Conservation (phyloP, 2,888 invertebrate species). For the Cheilosia vernalis region DNA sequence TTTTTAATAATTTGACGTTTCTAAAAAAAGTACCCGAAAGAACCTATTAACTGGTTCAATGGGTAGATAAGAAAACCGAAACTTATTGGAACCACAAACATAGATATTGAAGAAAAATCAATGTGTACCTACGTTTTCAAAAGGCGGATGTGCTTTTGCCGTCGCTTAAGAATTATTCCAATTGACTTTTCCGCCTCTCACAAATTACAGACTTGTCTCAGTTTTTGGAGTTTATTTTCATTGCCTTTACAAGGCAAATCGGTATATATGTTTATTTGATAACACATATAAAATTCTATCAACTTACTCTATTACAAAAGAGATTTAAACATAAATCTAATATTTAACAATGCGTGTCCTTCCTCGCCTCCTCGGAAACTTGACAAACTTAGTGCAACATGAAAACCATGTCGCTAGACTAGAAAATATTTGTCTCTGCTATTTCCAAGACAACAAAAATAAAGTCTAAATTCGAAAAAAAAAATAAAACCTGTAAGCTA, state of each 20-base stretch:
- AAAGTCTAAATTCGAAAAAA: conserved; percentile 23
- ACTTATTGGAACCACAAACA: no score
- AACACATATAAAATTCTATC: neutral
- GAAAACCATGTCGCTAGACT: conserved; percentile 57
- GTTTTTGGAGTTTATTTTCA: no score
- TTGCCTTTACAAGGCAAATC: neutral
- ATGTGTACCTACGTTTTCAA: no score
- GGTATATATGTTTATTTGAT: neutral
- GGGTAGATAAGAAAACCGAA: no score
- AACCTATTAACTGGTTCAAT: no score
- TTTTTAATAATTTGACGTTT: no score
- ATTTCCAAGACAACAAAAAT: conserved; percentile 18
- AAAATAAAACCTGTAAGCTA: conserved; percentile 26
- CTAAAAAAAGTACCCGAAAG: no score
- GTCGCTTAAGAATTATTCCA: no score
- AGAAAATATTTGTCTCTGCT: conserved; percentile 63
- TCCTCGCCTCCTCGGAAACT: conserved; percentile 19
- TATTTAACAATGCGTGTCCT: conserved; percentile 23
- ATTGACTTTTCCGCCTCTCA: no score
- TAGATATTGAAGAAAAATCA: no score
- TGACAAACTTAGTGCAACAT: conserved; percentile 52
- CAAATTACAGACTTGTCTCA: no score
- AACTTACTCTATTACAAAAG: conserved; percentile 26
- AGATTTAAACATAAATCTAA: conserved; percentile 8
- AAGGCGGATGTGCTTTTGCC: no score